Base-by-base conservation (phyloP, 2,797 vertebrate species). In the Capromys pilorides region DNA sequence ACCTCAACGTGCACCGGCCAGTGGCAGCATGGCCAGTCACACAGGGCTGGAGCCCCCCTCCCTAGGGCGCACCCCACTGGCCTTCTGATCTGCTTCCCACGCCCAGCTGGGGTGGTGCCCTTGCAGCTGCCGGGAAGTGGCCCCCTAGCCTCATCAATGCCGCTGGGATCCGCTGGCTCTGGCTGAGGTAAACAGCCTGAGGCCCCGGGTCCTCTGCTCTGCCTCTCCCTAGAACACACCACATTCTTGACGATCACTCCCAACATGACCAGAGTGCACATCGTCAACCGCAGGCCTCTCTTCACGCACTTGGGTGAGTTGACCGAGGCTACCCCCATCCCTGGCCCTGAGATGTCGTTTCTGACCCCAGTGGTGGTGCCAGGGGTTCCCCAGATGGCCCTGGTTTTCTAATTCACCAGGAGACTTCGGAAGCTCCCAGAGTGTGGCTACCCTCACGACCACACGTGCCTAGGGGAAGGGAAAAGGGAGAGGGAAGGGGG, bases 281-380 rank as follows among this genome's bases (percentile, higher is more conserved):
- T 99, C 21, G 83, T 98, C 97, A 99, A 99, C 98, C 97, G 12
- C 92, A 99, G 98, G 22, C 99, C 99, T 0, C 98, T 99, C 94
- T 99, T 99, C 98, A 99, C 99, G 28, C 99, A 99, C 96, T 97
- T 99, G 98, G 99, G 99, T 99, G 97, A 98, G 99, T 88, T 22
- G 62, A 33, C 24, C 12, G 13, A 45, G 93, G 81, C 41, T 5
- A 1, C 73, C 16, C 61, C 81, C 81, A 3, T 1, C 10, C 49
- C 28, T 1, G 0, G 51, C n/a, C n/a, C 66, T 39, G 3, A 21
- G 66, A 16, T 7, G 14, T 6, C 79, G 33, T 69, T 67, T 67
- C 33, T 51, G 81, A 84, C 0, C 12, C 75, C 26, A 19, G 0
- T 10, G 4, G 10, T 1, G 61, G 28, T 62, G 22, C 13, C 1